Evolutionary conservation across 2,797 vertebrate species (phyloP), one percentile per base, ranked within the genome.

Genomic region (Microhierax caerulescens): DNA sequence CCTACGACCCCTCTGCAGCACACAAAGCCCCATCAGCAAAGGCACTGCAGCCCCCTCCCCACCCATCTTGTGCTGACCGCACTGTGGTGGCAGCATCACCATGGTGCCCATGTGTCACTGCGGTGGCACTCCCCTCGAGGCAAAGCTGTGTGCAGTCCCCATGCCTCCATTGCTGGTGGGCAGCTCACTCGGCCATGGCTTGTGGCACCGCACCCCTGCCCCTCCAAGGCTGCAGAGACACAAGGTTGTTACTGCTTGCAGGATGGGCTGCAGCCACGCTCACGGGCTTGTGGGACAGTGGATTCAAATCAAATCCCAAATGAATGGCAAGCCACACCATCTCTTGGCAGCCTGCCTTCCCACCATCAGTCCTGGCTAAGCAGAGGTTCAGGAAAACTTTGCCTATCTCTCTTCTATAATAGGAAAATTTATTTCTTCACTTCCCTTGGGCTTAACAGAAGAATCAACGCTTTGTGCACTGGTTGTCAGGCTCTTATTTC

Each of bases 301-400:
- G 64, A 53, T 37, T 61, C 43, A 19, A 48, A 80, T 39, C 50
- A 53, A 75, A 61, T 16, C 39, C 43, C 61, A 65, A 37, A 18
- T 0, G 13, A 34, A 45, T 1, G 11, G 30, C n/a, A 30, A 32
- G 5, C 19, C 68, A 21, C 8, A 0, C 7, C 0, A 0, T 4
- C 60, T 43, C 53, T 6, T 6, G 32, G 67, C 73, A 74, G 50
- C 45, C 56, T 32, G 23, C 48, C 37, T 68, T n/a, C 37, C 43
- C 41, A 48, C 34, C 30, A 37, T 3, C 70, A 37, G n/a, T 21
- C 43, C 83, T n/a, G 54, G 30, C 54, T 53, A 25, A 47, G 61
- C 61, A 68, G 48, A 63, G 85, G 43, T 37, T 67, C 48, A 63
- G 50, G 45, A 64, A 73, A 78, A 85, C 65, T 82, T 68, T 43